Conservation (phyloP, 2,797 vertebrate genomes). For the Carduelis carduelis region DNA sequence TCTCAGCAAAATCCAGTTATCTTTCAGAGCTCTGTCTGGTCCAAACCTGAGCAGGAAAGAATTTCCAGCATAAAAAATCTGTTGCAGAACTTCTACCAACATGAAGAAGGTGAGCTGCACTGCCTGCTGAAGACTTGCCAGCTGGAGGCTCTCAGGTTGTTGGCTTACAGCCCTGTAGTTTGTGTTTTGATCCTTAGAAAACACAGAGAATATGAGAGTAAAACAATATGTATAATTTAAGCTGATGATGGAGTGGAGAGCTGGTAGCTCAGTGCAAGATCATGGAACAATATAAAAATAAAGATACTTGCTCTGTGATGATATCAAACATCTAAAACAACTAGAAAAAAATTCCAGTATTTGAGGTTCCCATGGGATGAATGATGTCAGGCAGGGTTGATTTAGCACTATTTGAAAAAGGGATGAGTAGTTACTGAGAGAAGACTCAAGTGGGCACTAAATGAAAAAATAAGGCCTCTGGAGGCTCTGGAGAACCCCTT, state of each 20-base stretch:
- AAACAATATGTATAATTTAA: neutral
- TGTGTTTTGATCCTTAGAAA: neutral
- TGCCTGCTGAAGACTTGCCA: neutral
- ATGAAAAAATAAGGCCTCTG: neutral
- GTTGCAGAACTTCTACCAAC: neutral
- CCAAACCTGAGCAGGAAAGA: neutral
- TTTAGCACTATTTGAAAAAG: neutral
- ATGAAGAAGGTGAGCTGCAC: neutral
- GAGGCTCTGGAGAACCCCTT: neutral
- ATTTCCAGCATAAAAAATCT: neutral
- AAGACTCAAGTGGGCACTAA: neutral
- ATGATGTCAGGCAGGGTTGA: neutral
- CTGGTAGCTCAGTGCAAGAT: neutral
- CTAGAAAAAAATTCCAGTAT: neutral
- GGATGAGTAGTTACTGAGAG: neutral
- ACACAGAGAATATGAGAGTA: neutral
- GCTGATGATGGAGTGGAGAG: neutral
- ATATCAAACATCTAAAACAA: neutral
- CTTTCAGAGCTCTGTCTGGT: neutral
- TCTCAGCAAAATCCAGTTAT: neutral
- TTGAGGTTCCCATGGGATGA: neutral
- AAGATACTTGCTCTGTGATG: neutral
- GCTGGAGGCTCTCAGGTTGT: neutral
- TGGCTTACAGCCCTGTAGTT: neutral
- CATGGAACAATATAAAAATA: neutral